phyloP scores from a whole-genome alignment of 35 echinoderm and acorn worm species.

The Ophioderma brevispina region DNA sequence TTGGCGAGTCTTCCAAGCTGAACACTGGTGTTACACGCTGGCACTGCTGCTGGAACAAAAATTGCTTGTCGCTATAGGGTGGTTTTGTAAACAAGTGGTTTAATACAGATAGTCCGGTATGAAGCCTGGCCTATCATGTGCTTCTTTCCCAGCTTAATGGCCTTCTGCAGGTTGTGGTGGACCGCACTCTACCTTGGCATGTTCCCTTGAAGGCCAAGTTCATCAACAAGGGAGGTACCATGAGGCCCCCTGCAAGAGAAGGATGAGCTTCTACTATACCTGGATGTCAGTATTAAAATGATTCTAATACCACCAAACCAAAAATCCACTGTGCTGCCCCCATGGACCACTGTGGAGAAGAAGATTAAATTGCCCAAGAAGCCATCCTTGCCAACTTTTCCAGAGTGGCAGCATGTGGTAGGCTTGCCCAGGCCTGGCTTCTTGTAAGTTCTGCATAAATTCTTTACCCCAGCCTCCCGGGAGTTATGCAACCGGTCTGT shows the following conservation, averaged over 20 bases:
- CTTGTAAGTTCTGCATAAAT: constrained; percentile 31
- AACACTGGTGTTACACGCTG: not conserved
- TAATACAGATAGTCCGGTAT: not conserved
- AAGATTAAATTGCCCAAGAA: not conserved
- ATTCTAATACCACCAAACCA: not conserved
- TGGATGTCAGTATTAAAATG: not conserved
- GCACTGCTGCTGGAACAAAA: not conserved
- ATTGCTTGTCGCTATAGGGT: not conserved
- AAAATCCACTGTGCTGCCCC: not conserved
- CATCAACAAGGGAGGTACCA: constrained; percentile 4
- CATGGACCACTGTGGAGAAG: not conserved
- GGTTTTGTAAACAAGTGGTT: not conserved
- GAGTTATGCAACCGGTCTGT: constrained; percentile 3
- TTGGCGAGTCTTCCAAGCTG: constrained; percentile 22
- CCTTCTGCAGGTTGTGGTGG: not conserved
- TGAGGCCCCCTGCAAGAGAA: not conserved
- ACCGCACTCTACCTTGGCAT: not conserved
- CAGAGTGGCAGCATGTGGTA: not conserved
- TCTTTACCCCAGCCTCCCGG: not conserved
- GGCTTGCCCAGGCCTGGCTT: not conserved
- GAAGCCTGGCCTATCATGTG: not conserved
- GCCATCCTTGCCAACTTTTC: constrained; percentile 12
- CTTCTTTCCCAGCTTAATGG: not conserved
- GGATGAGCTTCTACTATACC: constrained; percentile 24
- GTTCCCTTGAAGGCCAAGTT: not conserved